Base-by-base conservation (phyloP, 30 jellyfish, hydroid and myxozoan species). In the Sanderia malayensis region DNA sequence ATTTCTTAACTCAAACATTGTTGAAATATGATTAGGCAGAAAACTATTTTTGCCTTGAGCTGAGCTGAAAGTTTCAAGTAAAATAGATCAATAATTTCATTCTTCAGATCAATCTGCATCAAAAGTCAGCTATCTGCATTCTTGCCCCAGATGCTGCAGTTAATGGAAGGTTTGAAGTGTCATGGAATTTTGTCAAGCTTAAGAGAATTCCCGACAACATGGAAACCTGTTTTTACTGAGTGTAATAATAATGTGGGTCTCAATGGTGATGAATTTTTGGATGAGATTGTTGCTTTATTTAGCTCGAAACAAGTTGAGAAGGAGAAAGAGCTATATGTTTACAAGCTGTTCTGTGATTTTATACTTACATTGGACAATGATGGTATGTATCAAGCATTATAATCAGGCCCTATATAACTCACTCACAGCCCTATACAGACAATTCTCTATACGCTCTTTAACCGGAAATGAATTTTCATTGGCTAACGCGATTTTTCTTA, bases 271-370 rank as follows among this genome's bases (percentile, higher is more conserved):
- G 64, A 49, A 2, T 49, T 49, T 15, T 24, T 49, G 24, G 7
- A 49, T 7, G 25, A 49, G 24, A 4, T 49, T 2, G 25, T 4
- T 49, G 23, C 18, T 15, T 4, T 21, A 0, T 61, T 7, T 27
- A 21, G 49, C 1, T 2, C 23, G 20, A 21, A 46, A 7, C 73
- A 61, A 29, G 2, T 7, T 9, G 27, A 29, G 73, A 61, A 61
- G 23, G 73, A 11, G 47, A 11, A 7, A 25, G 73, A 61, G 52
- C 23, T 61, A 9, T 46, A 61, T 61, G 23, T 25, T 0, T 61
- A 61, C 52, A 61, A 61, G 23, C 73, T 61, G 9, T 61, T 61
- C 27, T 61, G 73, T 61, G 73, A 61, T 13, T 25, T 61, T 29
- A 25, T 61, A 21, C 73, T n/a, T n/a, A n/a, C n/a, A n/a, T n/a